These are phyloP conservation scores for Hypomecis punctinalis DNA, from an alignment of 2,888 invertebrate genomes.

Conservation along the genomic window DNA sequence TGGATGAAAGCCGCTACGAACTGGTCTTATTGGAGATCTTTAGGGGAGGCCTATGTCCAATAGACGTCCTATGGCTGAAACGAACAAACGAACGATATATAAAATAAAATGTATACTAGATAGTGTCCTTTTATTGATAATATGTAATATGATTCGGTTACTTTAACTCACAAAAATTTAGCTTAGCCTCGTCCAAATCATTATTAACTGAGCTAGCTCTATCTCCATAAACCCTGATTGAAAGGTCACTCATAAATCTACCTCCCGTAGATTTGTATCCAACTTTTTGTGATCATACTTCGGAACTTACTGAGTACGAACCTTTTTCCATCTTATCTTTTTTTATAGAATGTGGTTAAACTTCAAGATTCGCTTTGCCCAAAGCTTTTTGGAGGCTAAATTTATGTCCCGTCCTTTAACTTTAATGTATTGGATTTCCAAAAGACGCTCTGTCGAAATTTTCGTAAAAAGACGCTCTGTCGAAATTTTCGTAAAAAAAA, in stretches of 20 bases:
- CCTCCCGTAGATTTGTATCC: constrained; percentile 30
- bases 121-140: too few species aligned
- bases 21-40: too few species aligned
- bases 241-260: constrained; percentile 32
- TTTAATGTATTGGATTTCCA: constrained; percentile 17
- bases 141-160: too few species aligned
- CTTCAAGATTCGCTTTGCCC: constrained; percentile 26
- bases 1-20: too few species aligned
- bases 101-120: too few species aligned
- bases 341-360: constrained; percentile 35
- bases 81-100: too few species aligned
- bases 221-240: constrained; percentile 22
- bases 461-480: constrained; percentile 1
- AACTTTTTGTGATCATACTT: constrained; percentile 36
- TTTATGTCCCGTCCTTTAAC: constrained; percentile 24
- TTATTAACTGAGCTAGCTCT: constrained; percentile 3
- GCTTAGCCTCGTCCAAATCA: not conserved
- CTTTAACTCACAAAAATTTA: not conserved
- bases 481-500: constrained; percentile 2
- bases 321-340: constrained; percentile 35
- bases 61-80: too few species aligned
- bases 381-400: constrained; percentile 21
- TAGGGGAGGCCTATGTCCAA: too few species aligned
- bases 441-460: constrained; percentile 5
- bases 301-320: constrained; percentile 17